phyloP scores from a whole-genome alignment of 2,888 invertebrate genomes.

The Panopea generosa region DNA sequence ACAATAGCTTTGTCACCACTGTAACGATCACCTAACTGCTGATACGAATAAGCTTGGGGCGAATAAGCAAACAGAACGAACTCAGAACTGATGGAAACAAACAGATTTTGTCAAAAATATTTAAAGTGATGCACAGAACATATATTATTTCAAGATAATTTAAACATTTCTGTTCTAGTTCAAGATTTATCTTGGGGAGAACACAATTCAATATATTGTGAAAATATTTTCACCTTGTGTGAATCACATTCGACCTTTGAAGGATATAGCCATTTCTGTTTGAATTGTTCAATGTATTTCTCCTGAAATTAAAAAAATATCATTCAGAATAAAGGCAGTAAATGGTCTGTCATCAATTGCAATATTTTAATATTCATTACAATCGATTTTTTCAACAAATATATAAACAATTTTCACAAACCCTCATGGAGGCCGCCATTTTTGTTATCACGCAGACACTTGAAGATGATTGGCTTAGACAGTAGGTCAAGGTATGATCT shows the following conservation, averaged over 20 bases:
- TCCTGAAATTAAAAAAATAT: slow-evolving; percentile 65
- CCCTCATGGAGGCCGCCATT: slow-evolving; percentile 65
- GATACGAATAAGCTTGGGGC: too few species aligned
- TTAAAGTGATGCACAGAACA: too few species aligned
- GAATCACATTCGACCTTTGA: slow-evolving; percentile 74
- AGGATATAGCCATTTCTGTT: slow-evolving; percentile 73
- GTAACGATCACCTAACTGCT: too few species aligned
- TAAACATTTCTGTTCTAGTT: too few species aligned
- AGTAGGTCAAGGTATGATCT: slow-evolving; percentile 24
- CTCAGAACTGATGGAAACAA: too few species aligned
- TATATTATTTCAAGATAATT: too few species aligned
- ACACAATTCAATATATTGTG: neutral
- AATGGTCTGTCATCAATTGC: neutral
- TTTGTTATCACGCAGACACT: slow-evolving; percentile 53
- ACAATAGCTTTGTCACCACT: too few species aligned
- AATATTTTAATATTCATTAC: too few species aligned
- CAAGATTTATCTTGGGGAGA: too few species aligned
- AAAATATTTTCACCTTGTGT: slow-evolving; percentile 66
- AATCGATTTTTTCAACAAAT: neutral
- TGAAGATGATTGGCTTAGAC: slow-evolving; percentile 43
- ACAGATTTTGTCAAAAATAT: too few species aligned
- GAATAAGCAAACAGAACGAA: too few species aligned
- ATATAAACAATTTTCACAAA: slow-evolving; percentile 16
- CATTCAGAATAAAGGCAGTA: neutral
- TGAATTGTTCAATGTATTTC: slow-evolving; percentile 64